phyloP scores from a whole-genome alignment of 2,113 vertebrate genomes.

The Bubo blakistoni region DNA sequence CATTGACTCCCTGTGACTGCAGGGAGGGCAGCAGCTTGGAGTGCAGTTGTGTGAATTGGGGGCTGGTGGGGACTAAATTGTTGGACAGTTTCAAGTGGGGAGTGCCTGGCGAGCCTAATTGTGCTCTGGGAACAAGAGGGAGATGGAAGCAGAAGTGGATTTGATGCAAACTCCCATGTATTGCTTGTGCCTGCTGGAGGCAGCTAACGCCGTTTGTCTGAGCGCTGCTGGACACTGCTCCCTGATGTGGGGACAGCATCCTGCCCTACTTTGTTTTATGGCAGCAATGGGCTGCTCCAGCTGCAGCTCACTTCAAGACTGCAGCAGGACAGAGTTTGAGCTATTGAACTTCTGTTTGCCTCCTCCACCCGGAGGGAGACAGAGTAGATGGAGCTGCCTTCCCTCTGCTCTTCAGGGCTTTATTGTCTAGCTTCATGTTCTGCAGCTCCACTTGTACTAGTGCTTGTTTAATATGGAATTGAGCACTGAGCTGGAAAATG shows the following conservation, averaged over 20 bases:
- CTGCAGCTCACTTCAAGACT: not conserved
- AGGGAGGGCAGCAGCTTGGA: not conserved
- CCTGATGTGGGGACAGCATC: not conserved
- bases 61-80: not conserved
- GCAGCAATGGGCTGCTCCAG: not conserved
- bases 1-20: not conserved
- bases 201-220: not conserved
- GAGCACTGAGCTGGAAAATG: slow-evolving; percentile 64
- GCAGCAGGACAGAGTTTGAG: not conserved
- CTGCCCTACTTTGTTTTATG: not conserved
- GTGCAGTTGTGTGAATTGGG: not conserved
- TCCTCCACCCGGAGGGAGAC: not conserved
- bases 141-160: not conserved
- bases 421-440: slow-evolving; percentile 31
- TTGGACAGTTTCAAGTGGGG: not conserved
- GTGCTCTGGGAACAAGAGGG: not conserved
- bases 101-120: not conserved
- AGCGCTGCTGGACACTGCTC: not conserved
- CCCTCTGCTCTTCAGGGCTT: slow-evolving; percentile 12
- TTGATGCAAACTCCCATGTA: not conserved
- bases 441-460: slow-evolving; percentile 32
- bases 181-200: not conserved
- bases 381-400: slow-evolving; percentile 5
- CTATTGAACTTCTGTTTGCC: slow-evolving; percentile 37
- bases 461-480: slow-evolving; percentile 53